Evolutionary conservation across 2,113 vertebrate species (phyloP), one percentile per base, ranked within the genome.

Genomic region (Alligator mississippiensis): DNA sequence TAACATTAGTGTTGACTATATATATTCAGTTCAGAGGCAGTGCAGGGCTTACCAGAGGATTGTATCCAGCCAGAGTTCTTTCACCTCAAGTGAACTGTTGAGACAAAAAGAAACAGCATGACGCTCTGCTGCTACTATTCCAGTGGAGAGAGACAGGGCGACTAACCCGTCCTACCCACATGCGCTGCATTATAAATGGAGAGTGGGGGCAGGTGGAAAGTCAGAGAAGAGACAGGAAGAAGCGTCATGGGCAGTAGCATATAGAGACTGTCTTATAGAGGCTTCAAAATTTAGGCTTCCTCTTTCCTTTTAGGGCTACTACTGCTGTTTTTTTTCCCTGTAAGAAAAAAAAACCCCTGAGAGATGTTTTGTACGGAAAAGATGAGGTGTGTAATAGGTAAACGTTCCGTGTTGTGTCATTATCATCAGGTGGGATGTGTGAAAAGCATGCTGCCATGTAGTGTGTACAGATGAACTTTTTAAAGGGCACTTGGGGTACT

Each of bases 181-280:
- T 96, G 63, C 90, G 28, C 91, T 88, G 97, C 96, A 80, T 98
- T 99, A 97, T 97, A 97, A 97, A 94, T 1, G 94, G 85, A 96
- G 78, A 77, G 96, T 90, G 85, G 97, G 89, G 95, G 98, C 92
- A 98, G 97, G 97, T 98, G 98, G 98, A 99, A 99, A 98, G 93
- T 98, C 96, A 97, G 95, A 95, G 77, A 97, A 90, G 97, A 97
- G 95, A 96, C 98, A 99, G 99, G 99, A 99, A 99, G 97, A 91
- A 95, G 82, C 98, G 97, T 99, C 98, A 99, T 80, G 98, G 98
- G 96, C 95, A 97, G 96, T 94, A 47, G 47, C 47, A 47, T 47
- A 85, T 84, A 27, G 18, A 86, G 82, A 61, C 3, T 84, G 76
- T 83, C 38, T 68, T 88, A 81, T 77, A 83, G 96, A 96, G 94